These are phyloP conservation scores for Cyanocitta stelleri DNA, from an alignment of 2,113 vertebrate species.

Conservation along the genomic window DNA sequence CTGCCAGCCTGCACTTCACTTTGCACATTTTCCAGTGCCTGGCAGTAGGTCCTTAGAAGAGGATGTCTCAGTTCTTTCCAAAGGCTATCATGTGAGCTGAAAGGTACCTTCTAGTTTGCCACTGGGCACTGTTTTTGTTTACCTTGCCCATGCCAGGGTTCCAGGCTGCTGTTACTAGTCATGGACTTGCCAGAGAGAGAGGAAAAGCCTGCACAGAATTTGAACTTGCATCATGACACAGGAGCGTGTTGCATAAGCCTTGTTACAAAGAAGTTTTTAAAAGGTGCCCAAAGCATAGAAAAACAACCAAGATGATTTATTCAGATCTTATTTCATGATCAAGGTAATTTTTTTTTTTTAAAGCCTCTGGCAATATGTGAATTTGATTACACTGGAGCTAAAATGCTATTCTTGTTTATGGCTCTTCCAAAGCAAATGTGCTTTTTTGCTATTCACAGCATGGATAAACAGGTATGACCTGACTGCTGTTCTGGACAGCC, in stretches of 20 bases:
- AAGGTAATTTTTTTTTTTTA: neutral
- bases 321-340: neutral
- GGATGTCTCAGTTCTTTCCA: neutral
- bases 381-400: neutral
- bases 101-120: neutral
- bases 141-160: fast-evolving
- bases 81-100: neutral
- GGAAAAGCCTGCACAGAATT: neutral
- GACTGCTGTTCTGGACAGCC: neutral
- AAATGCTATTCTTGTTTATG: neutral
- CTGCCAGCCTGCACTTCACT: neutral
- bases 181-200: neutral
- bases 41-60: neutral
- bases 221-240: neutral
- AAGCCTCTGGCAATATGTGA: neutral
- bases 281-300: neutral
- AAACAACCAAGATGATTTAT: neutral
- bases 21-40: neutral
- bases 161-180: neutral
- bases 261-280: neutral
- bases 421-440: neutral
- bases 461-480: neutral
- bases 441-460: neutral
- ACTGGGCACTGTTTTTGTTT: neutral
- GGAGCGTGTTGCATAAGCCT: neutral